Evolutionary conservation across 2,113 vertebrate species (phyloP).

Genomic region (Willisornis vidua): DNA sequence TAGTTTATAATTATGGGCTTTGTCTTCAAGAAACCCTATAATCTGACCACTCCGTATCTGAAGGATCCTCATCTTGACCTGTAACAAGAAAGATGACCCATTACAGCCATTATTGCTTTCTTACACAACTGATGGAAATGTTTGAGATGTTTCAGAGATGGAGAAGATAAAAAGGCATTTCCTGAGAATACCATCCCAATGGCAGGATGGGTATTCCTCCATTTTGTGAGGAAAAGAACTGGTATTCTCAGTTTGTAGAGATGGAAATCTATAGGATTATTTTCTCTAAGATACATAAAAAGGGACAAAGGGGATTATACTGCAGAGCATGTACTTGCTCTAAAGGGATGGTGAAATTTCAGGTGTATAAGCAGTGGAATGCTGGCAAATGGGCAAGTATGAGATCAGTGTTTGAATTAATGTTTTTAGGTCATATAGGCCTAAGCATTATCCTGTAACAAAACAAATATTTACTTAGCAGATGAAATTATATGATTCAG

Average conservation of each 20-base stretch:
- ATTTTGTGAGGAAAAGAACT: background rate
- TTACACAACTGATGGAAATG: rapidly evolving
- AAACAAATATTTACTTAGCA: background rate
- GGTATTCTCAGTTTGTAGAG: background rate
- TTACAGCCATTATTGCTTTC: background rate
- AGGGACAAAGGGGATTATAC: background rate
- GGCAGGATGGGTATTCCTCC: background rate
- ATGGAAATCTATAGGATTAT: background rate
- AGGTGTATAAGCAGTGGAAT: background rate
- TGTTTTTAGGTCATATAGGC: background rate
- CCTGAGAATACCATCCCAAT: background rate
- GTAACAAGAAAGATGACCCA: background rate
- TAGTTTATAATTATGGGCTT: background rate
- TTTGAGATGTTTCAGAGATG: background rate
- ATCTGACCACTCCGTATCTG: background rate
- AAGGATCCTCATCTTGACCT: background rate
- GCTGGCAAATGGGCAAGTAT: background rate
- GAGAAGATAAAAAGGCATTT: background rate
- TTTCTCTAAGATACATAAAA: background rate
- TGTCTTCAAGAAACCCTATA: background rate
- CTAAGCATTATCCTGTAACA: background rate
- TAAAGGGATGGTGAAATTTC: background rate
- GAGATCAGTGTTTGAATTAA: background rate
- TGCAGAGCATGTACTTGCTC: background rate
- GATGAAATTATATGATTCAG: background rate